Evolutionary conservation across 2,888 invertebrate species (phyloP).

Genomic region (Bhutanitis thaidina): DNA sequence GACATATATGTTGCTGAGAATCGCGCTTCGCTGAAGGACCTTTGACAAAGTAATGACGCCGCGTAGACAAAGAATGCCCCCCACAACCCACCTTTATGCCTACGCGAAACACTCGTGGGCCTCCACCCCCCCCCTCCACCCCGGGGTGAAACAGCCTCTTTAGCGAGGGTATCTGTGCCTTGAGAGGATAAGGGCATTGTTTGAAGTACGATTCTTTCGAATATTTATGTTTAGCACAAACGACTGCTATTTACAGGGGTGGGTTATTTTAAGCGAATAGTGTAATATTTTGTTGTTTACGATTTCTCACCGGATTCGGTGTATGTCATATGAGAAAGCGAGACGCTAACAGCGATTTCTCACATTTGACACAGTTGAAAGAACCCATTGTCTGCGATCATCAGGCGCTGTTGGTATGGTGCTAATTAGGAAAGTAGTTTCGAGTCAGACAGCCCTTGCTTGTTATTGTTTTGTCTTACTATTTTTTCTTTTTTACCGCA

Average conservation of each 20-base stretch:
- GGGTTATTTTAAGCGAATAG: constrained; percentile 1
- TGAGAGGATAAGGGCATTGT: constrained; percentile 37
- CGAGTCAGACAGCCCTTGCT: neutral
- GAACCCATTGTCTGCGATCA: constrained; percentile 6
- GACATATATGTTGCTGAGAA: constrained; percentile 25
- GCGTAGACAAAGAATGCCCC: constrained; percentile 56
- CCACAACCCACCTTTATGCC: constrained; percentile 26
- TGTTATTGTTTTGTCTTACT: too few relatives aligned
- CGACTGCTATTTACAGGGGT: constrained; percentile 23
- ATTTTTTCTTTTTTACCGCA: too few relatives aligned
- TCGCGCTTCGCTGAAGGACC: constrained; percentile 51
- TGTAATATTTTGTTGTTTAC: neutral
- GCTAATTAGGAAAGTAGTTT: constrained; percentile 11
- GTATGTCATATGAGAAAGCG: too few relatives aligned
- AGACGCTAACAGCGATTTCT: too few relatives aligned
- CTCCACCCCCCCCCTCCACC: too few relatives aligned
- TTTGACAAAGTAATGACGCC: constrained; percentile 75
- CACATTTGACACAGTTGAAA: constrained; percentile 7
- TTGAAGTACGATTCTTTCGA: constrained; percentile 30
- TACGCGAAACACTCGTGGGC: constrained; percentile 21
- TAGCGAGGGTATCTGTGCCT: constrained; percentile 39
- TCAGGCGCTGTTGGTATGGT: constrained; percentile 5
- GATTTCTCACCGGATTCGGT: too few relatives aligned
- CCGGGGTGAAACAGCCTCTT: constrained; percentile 7
- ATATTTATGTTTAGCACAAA: constrained; percentile 31